Conservation (phyloP, 2,797 vertebrate genomes). For the Nyctalus aviator region DNA sequence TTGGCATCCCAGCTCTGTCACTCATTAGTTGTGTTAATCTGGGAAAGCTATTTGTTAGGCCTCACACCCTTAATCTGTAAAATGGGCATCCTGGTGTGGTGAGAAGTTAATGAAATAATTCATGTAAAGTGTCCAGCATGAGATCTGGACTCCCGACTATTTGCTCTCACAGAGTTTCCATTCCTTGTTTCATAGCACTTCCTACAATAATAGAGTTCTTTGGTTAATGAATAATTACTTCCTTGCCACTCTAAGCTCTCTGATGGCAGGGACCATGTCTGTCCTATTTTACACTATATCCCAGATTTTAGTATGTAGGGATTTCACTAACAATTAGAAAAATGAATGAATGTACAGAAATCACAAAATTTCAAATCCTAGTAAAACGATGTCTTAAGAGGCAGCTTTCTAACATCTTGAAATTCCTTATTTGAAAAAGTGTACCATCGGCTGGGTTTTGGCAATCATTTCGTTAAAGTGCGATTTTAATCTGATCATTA, state of each 20-base stretch:
- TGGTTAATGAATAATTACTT: not conserved
- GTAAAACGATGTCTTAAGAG: not conserved
- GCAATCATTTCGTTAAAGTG: not conserved
- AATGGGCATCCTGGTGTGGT: not conserved
- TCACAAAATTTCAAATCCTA: not conserved
- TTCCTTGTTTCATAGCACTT: not conserved
- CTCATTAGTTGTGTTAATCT: not conserved
- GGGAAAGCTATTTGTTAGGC: not conserved
- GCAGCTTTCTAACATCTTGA: not conserved
- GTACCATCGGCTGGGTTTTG: not conserved
- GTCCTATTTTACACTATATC: not conserved
- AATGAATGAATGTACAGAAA: not conserved
- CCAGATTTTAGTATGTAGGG: not conserved
- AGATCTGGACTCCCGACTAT: not conserved
- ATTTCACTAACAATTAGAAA: not conserved
- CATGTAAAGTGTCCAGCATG: not conserved
- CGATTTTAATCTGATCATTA: not conserved
- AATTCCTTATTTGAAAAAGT: conserved; percentile 31
- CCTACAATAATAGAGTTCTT: not conserved
- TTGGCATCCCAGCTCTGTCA: not conserved
- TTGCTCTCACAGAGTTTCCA: not conserved
- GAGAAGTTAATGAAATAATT: not conserved
- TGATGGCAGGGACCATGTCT: not conserved
- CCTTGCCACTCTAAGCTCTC: not conserved
- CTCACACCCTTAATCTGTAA: not conserved